These are phyloP conservation scores for Halichoeres trimaculatus DNA, from an alignment of 2,113 vertebrate genomes.

Conservation along the genomic window DNA sequence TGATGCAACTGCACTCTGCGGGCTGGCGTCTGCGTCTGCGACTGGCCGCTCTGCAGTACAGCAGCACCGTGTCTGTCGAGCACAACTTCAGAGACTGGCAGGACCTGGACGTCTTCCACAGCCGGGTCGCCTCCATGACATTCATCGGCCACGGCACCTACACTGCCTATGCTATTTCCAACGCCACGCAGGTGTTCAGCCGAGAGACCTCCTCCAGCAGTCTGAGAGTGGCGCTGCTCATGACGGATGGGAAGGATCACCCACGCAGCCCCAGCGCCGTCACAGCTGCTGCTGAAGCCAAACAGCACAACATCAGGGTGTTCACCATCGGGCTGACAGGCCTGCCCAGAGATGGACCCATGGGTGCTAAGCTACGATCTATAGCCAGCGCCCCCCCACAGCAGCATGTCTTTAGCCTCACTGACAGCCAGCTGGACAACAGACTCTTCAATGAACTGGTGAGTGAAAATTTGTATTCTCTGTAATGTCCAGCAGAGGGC, in stretches of 20 bases:
- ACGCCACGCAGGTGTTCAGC: slow-evolving; percentile 87
- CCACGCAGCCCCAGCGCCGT: slow-evolving; percentile 86
- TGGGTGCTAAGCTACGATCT: slow-evolving; percentile 78
- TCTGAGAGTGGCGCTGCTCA: slow-evolving; percentile 84
- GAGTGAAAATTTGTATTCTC: too few species aligned
- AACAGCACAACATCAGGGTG: slow-evolving; percentile 84
- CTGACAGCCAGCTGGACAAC: slow-evolving; percentile 80
- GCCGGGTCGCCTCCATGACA: slow-evolving; percentile 79
- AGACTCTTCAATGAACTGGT: slow-evolving; percentile 82
- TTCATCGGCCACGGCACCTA: slow-evolving; percentile 90
- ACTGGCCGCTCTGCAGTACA: slow-evolving; percentile 90
- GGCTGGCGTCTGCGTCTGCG: slow-evolving; percentile 80
- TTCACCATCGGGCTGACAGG: slow-evolving; percentile 85
- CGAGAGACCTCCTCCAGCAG: slow-evolving; percentile 80
- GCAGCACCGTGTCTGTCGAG: slow-evolving; percentile 87
- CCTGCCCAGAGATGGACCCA: slow-evolving; percentile 58
- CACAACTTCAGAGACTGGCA: slow-evolving; percentile 89
- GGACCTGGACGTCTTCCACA: slow-evolving; percentile 86
- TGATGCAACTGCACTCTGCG: slow-evolving; percentile 77
- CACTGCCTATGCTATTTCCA: slow-evolving; percentile 88
- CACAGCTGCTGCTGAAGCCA: slow-evolving; percentile 82
- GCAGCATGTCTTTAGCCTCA: slow-evolving; percentile 83
- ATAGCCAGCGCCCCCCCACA: slow-evolving; percentile 85
- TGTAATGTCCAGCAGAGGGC: too few species aligned
- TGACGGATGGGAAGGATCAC: slow-evolving; percentile 89